Percentiles rank a stretch among this genome's conserved stretches.
phyloP scores from a whole-genome alignment of 1,140 invertebrate genomes.

The Bradysia coprophila region DNA sequence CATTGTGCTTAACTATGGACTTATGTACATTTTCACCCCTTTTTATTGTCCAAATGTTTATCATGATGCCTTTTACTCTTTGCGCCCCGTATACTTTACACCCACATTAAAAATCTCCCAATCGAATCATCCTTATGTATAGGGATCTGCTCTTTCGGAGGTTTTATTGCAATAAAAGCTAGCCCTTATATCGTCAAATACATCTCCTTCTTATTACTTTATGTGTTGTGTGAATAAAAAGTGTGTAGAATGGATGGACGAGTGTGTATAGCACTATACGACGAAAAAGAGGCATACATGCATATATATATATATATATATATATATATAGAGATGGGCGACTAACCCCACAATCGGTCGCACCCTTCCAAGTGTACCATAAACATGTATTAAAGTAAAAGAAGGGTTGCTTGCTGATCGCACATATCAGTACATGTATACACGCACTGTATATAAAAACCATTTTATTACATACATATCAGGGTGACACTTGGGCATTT shows the following conservation, averaged over 20 bases:
- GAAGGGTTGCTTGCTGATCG: neutral
- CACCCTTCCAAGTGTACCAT: neutral
- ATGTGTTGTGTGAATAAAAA: no score
- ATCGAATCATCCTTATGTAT: neutral
- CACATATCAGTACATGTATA: neutral
- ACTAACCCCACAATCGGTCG: neutral
- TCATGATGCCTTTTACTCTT: neutral
- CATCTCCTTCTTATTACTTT: no score
- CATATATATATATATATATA: no score
- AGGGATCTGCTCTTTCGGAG: neutral
- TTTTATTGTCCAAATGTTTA: neutral
- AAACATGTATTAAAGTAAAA: neutral
- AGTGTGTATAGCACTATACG: no score
- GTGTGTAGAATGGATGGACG: no score
- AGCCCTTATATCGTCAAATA: neutral
- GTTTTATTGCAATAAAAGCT: neutral
- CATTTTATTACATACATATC: no score
- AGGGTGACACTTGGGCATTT: no score
- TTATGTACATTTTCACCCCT: neutral
- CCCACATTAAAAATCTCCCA: neutral
- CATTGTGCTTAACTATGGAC: neutral
- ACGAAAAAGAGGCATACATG: no score
- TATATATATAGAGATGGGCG: no score
- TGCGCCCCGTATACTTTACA: neutral
- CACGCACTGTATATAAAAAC: no score